A percentile compares a stretch with the other conserved stretches of the same genome.
Conservation (phyloP, 2,888 invertebrate species). For the Stenodema calcarata region DNA sequence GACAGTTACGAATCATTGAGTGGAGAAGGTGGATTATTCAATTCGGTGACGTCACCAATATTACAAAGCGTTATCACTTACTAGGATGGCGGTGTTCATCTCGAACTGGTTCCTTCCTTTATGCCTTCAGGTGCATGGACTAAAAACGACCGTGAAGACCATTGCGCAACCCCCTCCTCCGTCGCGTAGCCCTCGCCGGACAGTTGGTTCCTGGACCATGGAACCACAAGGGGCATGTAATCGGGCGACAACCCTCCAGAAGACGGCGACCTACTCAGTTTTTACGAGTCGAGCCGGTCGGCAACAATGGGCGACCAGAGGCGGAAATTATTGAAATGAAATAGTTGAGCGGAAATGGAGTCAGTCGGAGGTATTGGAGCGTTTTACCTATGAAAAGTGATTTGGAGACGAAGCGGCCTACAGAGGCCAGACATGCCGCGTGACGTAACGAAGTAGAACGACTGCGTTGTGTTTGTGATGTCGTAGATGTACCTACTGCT, state of each 20-base stretch:
- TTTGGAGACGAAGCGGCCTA: background rate
- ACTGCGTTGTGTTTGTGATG: no score
- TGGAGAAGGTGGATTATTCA: background rate
- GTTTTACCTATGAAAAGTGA: background rate
- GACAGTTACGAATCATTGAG: background rate
- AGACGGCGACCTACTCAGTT: background rate
- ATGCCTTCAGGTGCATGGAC: conserved; percentile 11
- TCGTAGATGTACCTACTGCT: no score
- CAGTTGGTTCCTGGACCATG: conserved; percentile 30
- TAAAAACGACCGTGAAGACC: conserved; percentile 35
- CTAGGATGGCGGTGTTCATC: conserved; percentile 15
- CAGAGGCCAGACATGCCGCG: background rate
- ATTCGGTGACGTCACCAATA: background rate
- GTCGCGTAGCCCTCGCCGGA: background rate
- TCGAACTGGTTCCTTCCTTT: conserved; percentile 5
- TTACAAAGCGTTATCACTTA: background rate
- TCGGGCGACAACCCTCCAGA: conserved; percentile 13
- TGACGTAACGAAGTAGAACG: background rate
- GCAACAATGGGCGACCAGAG: background rate
- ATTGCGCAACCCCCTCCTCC: conserved; percentile 14
- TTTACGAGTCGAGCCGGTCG: background rate
- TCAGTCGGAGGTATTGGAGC: background rate
- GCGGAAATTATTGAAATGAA: conserved; percentile 4
- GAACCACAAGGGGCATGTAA: conserved; percentile 33
- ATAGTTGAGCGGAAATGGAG: background rate